Conservation (phyloP, 2,113 vertebrate genomes). For the Pantherophis guttatus region DNA sequence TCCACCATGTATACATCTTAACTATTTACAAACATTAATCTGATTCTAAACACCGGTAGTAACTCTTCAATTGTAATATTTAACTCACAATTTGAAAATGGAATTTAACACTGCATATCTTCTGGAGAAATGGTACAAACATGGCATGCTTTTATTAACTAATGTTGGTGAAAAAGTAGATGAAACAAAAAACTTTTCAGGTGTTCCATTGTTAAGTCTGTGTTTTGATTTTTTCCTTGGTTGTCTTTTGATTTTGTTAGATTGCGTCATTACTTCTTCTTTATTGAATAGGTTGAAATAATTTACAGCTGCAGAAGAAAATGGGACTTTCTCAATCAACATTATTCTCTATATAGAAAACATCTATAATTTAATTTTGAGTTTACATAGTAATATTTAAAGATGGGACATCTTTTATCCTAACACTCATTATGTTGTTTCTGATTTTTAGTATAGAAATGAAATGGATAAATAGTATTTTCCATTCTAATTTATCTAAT, state of each 20-base stretch:
- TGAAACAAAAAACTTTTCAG: conserved; percentile 1
- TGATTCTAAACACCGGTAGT: not conserved
- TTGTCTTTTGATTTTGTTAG: not conserved
- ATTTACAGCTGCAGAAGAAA: conserved; percentile 29
- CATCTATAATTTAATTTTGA: conserved; percentile 29
- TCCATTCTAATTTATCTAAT: not conserved
- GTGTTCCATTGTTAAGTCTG: not conserved
- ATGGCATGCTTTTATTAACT: not conserved
- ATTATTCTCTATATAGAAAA: conserved; percentile 27
- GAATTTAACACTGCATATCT: not conserved
- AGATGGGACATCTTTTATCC: conserved; percentile 22
- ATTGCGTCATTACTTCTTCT: conserved; percentile 17
- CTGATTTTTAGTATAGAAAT: not conserved
- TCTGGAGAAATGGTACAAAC: not conserved
- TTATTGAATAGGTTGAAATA: conserved; percentile 16
- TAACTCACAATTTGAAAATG: not conserved
- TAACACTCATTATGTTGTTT: not conserved
- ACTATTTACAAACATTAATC: not conserved
- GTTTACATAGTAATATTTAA: conserved; percentile 19
- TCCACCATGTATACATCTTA: not conserved
- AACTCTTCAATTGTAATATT: not conserved
- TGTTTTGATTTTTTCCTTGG: conserved; percentile 20
- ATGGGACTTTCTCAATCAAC: conserved; percentile 19
- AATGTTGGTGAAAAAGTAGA: not conserved
- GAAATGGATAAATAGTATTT: not conserved